A percentile compares a stretch with the other conserved stretches of the same genome.
These are phyloP conservation scores for Eolophus roseicapilla DNA, from an alignment of 2,113 vertebrate species.

Conservation along the genomic window DNA sequence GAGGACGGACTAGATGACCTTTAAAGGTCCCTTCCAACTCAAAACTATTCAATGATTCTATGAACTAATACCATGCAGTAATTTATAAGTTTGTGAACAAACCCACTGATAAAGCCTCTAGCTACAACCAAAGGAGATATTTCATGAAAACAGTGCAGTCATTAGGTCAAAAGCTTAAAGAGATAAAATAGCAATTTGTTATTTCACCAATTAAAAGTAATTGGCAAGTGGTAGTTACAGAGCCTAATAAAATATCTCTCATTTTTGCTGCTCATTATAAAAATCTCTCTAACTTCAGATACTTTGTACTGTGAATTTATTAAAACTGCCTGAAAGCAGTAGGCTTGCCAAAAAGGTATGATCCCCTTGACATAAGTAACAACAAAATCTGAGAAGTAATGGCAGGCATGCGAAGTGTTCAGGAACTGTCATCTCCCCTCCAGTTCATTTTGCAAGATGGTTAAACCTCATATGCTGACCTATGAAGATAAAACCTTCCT, in stretches of 20 bases:
- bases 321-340: background rate
- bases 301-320: background rate
- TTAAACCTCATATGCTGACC: background rate
- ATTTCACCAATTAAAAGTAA: slow-evolving; percentile 43
- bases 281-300: background rate
- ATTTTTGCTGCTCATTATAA: slow-evolving; percentile 9
- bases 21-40: background rate
- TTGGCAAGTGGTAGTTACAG: background rate
- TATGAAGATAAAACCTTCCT: background rate
- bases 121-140: background rate
- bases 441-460: background rate
- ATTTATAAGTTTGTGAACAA: background rate
- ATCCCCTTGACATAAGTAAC: background rate
- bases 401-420: background rate
- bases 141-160: background rate
- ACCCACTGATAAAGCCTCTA: background rate
- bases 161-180: slow-evolving; percentile 20
- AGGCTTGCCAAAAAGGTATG: background rate
- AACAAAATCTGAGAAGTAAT: background rate
- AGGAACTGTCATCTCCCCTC: background rate
- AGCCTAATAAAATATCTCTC: background rate
- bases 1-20: background rate
- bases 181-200: slow-evolving; percentile 24
- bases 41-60: background rate
- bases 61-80: background rate